Conservation (phyloP, 53 echinoderm and acorn worm genomes). For the Zoroaster sp. region DNA sequence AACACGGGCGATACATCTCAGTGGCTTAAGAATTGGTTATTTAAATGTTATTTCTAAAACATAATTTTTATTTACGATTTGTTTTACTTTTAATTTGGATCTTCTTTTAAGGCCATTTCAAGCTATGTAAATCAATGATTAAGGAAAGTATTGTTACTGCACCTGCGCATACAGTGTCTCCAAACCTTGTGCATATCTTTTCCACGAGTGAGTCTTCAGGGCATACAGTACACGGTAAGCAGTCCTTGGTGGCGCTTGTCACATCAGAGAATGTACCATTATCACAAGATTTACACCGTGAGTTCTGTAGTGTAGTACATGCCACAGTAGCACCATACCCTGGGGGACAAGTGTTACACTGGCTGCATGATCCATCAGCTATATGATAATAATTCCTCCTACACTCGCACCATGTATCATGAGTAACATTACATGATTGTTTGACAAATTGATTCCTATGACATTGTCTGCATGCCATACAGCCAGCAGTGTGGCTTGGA, state of each 20-base stretch:
- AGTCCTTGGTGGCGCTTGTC: conserved; percentile 72
- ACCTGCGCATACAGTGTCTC: conserved; percentile 87
- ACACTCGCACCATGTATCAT: conserved; percentile 80
- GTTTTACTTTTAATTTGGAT: too few species aligned
- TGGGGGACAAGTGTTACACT: conserved; percentile 87
- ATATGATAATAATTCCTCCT: conserved; percentile 59
- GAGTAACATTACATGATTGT: conserved; percentile 62
- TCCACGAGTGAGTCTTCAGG: conserved; percentile 47
- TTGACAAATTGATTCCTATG: conserved; percentile 57
- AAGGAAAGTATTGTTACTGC: neutral
- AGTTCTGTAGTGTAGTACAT: conserved; percentile 68
- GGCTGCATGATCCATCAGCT: conserved; percentile 69
- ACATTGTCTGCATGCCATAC: conserved; percentile 69
- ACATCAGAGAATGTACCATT: conserved; percentile 81
- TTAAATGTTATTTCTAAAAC: too few species aligned
- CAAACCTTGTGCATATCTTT: conserved; percentile 66
- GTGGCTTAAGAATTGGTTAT: too few species aligned
- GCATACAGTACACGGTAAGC: conserved; percentile 76
- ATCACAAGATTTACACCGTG: conserved; percentile 65
- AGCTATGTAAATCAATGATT: neutral
- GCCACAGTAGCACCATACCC: conserved; percentile 82
- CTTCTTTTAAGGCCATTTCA: neutral
- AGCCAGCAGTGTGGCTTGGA: conserved; percentile 57
- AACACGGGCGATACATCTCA: too few species aligned
- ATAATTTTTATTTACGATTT: too few species aligned